These are phyloP conservation scores for Thamnaconus septentrionalis DNA, from an alignment of 2,113 vertebrate genomes.

Conservation along the genomic window DNA sequence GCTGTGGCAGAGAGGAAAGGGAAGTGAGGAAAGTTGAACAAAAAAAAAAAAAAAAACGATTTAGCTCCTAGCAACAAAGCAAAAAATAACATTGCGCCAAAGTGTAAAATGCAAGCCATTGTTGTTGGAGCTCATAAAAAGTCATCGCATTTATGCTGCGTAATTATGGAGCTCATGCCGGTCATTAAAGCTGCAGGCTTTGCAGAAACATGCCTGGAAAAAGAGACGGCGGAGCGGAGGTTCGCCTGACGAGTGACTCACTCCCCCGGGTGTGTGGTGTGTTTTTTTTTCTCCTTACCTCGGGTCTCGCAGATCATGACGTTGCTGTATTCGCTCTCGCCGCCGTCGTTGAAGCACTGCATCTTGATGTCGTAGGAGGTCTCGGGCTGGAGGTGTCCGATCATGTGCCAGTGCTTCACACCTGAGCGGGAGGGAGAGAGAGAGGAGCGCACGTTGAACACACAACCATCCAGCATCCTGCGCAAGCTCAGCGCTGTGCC, in stretches of 20 bases:
- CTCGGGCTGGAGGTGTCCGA: slow-evolving; percentile 89
- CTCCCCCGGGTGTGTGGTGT: not conserved
- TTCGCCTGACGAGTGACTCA: slow-evolving; percentile 18
- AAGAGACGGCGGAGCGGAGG: slow-evolving; percentile 32
- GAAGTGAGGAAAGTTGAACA: slow-evolving; percentile 2
- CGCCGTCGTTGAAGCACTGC: slow-evolving; percentile 92
- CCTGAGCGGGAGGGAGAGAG: slow-evolving; percentile 64
- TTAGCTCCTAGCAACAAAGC: slow-evolving; percentile 5
- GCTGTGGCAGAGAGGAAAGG: slow-evolving; percentile 64
- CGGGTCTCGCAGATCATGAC: slow-evolving; percentile 97
- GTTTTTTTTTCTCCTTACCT: slow-evolving; percentile 72
- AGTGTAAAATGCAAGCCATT: slow-evolving; percentile 52
- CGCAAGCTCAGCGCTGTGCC: slow-evolving; percentile 16
- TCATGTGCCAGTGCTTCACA: slow-evolving; percentile 90
- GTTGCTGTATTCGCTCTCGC: slow-evolving; percentile 93
- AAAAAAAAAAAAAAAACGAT: not conserved
- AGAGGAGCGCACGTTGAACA: slow-evolving; percentile 24
- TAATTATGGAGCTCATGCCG: slow-evolving; percentile 54
- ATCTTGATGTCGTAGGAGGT: slow-evolving; percentile 97
- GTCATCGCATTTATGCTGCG: slow-evolving; percentile 35
- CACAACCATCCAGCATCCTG: slow-evolving; percentile 4
- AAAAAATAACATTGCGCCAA: slow-evolving; percentile 24
- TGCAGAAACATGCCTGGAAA: slow-evolving; percentile 50
- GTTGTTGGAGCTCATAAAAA: slow-evolving; percentile 56
- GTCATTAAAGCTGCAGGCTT: slow-evolving; percentile 38